These are phyloP conservation scores for Euphydryas editha DNA, from an alignment of 2,888 invertebrate species.

Conservation along the genomic window DNA sequence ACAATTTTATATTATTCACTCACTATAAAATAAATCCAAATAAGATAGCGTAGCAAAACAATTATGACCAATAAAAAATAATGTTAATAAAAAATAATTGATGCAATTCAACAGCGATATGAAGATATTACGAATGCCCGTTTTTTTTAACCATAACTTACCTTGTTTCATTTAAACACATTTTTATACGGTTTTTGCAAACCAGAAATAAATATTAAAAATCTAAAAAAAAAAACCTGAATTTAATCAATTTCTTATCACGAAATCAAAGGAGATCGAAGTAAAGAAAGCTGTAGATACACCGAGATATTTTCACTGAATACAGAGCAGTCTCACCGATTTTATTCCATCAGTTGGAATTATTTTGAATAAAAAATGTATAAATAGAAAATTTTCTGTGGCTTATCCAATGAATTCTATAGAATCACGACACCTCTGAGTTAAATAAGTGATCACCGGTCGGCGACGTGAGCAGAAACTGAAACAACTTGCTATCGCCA, in stretches of 20 bases:
- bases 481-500: conserved; percentile 53
- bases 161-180: conserved; percentile 18
- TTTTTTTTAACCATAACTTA: conserved; percentile 24
- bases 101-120: conserved; percentile 36
- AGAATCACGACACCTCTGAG: conserved; percentile 76
- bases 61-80: conserved; percentile 41
- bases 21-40: conserved; percentile 36
- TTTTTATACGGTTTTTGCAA: not conserved
- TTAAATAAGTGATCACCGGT: conserved; percentile 82
- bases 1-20: conserved; percentile 23
- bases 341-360: conserved; percentile 76
- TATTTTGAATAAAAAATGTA: conserved; percentile 72
- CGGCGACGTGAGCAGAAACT: conserved; percentile 68
- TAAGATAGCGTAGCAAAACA: conserved; percentile 35
- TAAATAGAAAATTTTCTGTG: conserved; percentile 75
- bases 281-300: conserved; percentile 55
- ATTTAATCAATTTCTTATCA: not conserved
- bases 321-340: conserved; percentile 68
- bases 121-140: conserved; percentile 30
- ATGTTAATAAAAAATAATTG: conserved; percentile 39
- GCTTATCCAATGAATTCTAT: conserved; percentile 71
- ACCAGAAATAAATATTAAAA: not conserved
- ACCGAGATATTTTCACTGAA: conserved; percentile 66
- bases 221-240: not conserved
- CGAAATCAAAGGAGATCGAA: conserved; percentile 7